Conservation (phyloP, 2,797 vertebrate species). For the Threskiornis aethiopicus region DNA sequence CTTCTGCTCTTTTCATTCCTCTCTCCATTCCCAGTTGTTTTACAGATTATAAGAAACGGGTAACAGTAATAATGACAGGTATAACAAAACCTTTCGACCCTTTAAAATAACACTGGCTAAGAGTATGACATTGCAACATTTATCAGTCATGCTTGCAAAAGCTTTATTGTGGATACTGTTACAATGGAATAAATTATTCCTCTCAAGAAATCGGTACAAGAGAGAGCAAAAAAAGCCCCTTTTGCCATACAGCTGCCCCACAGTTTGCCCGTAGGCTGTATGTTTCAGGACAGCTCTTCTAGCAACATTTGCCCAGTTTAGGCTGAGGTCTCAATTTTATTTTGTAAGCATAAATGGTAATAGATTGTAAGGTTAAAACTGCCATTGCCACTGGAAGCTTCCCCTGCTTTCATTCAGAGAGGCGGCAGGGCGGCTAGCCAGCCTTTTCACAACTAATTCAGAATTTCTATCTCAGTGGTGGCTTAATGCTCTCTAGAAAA, state of each 20-base stretch:
- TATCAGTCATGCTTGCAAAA: neutral
- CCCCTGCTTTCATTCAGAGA: neutral
- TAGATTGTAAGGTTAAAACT: neutral
- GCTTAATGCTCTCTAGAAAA: neutral
- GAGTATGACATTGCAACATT: neutral
- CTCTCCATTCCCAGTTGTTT: neutral
- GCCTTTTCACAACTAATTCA: neutral
- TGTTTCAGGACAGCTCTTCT: neutral
- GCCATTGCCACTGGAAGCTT: neutral
- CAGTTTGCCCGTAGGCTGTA: accelerated
- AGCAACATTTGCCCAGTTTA: neutral
- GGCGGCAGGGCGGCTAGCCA: neutral
- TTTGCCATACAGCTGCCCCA: neutral
- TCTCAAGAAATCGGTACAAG: neutral
- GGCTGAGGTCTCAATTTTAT: neutral
- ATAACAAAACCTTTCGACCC: neutral
- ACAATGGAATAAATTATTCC: neutral
- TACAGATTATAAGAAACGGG: neutral
- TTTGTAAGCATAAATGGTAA: neutral
- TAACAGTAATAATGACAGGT: neutral
- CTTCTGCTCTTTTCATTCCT: neutral
- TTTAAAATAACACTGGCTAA: neutral
- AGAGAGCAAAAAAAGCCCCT: neutral
- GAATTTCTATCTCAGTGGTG: neutral
- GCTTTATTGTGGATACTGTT: neutral